Base-by-base conservation (phyloP, 2,113 vertebrate genomes). In the Cyanocitta stelleri region DNA sequence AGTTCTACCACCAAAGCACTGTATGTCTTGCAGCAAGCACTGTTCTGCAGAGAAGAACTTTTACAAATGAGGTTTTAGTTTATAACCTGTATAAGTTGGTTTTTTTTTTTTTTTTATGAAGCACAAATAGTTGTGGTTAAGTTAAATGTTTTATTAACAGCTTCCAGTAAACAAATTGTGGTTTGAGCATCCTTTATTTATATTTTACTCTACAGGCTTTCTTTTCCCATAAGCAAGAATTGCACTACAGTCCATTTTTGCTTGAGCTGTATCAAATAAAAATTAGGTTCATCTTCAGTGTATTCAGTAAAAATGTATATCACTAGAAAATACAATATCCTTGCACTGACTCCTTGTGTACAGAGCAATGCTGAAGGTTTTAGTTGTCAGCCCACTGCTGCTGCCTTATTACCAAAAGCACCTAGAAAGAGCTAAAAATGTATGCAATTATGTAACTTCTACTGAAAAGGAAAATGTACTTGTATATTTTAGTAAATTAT, bases 401-500 rank as follows among this genome's bases (percentile, higher is more conserved):
- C 96, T 97, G 97, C 98, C 97, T 98, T 98, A 98, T 24, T 94
- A 92, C 83, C 84, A 91, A 89, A 94, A 85, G 83, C 91, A 97
- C 90, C 91, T 79, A 90, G 85, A 89, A 86, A 90, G 86, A 98
- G 71, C 85, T 94, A 93, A 97, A 97, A 92, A 87, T 87, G 93
- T 97, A 98, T 98, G 97, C 97, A 98, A 97, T 95, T 83, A 87
- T 97, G 61, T 97, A 97, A 96, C 68, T 89, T 88, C 92, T 62
- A 75, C 54, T 79, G 77, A 97, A 90, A 95, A 96, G 71, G 78
- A 96, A 95, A 84, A 92, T 90, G 83, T 95, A 94, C 51, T 87
- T 92, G 61, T 91, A 91, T 96, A 96, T 97, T 97, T 97, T 96
- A 97, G 93, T 96, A 97, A 97, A 97, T 61, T 9, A 67, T 84